Conservation (phyloP, 2,888 invertebrate species). For the Eristalis tenax region DNA sequence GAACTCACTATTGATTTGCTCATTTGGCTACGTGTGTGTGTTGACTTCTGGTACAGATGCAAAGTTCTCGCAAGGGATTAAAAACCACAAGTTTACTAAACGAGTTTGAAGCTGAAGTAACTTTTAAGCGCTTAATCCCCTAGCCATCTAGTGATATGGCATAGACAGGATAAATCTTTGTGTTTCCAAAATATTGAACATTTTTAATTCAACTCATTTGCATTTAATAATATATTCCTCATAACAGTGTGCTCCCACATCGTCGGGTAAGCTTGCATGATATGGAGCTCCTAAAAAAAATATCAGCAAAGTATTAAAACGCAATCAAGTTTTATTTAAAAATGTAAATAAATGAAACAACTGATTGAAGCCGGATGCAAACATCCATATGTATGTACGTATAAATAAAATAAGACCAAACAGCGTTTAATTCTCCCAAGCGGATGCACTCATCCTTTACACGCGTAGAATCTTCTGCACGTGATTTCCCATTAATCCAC, state of each 20-base stretch:
- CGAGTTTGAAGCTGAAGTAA: too few relatives aligned
- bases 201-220: neutral
- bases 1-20: too few relatives aligned
- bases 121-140: too few relatives aligned
- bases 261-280: neutral
- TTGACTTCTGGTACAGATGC: too few relatives aligned
- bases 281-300: neutral
- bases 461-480: constrained; percentile 71
- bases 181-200: neutral
- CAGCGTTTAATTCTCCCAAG: constrained; percentile 56
- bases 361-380: constrained; percentile 1
- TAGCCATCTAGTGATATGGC: too few relatives aligned
- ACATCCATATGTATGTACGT: neutral
- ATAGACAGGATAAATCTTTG: neutral
- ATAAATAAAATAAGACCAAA: constrained; percentile 67
- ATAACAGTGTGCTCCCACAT: neutral
- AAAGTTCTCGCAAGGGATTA: too few relatives aligned
- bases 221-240: neutral
- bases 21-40: too few relatives aligned
- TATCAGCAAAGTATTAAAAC: neutral
- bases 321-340: neutral
- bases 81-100: too few relatives aligned
- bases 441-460: constrained; percentile 15
- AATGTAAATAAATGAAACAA: neutral
- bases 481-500: constrained; percentile 75